A percentile compares a stretch with the other conserved stretches of the same genome.
Evolutionary conservation across 2,797 vertebrate genomes (phyloP).

Genomic region (Graptemys geographica): DNA sequence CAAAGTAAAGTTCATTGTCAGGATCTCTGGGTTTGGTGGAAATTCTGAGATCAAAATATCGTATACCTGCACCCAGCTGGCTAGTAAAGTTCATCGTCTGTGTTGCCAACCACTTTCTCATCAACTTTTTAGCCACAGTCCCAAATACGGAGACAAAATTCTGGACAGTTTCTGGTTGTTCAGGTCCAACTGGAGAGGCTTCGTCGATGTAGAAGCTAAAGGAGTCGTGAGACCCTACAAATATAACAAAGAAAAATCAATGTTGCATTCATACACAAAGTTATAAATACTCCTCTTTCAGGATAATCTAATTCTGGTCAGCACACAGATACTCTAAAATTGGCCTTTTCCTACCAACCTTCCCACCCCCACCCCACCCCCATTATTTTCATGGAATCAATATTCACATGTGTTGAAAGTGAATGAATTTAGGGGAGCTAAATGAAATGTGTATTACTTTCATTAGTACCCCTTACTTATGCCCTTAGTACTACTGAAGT

Average conservation of each 20-base stretch:
- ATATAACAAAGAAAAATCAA: constrained; percentile 58
- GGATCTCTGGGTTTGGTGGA: constrained; percentile 98
- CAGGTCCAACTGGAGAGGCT: constrained; percentile 95
- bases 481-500: neutral
- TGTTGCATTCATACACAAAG: neutral
- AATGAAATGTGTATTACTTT: neutral
- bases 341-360: neutral
- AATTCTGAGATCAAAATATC: constrained; percentile 98
- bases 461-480: neutral
- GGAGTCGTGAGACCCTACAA: constrained; percentile 96
- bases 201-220: constrained; percentile 99
- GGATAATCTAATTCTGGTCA: neutral
- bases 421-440: neutral
- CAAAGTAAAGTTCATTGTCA: constrained; percentile 97
- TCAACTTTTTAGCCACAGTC: constrained; percentile 97
- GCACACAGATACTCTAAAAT: neutral
- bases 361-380: neutral
- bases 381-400: neutral
- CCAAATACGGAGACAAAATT: constrained; percentile 99
- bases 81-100: constrained; percentile 98
- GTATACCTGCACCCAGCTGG: constrained; percentile 94
- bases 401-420: neutral
- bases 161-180: constrained; percentile 97
- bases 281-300: neutral
- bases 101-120: constrained; percentile 98